Conservation (phyloP, 1,140 invertebrate genomes). For the Muscidifurax raptorellus region DNA sequence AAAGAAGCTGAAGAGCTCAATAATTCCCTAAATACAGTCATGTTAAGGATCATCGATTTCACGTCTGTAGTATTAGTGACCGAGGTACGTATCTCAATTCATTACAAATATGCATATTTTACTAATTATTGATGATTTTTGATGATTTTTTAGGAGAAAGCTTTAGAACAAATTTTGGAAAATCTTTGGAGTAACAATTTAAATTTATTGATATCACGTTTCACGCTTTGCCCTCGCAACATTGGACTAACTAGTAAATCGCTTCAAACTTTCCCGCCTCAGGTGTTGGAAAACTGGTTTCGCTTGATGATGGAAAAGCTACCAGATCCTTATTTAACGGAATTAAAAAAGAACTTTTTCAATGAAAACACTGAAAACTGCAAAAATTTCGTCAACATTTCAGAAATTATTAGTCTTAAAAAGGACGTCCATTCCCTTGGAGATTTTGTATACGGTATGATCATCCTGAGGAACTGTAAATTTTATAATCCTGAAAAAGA, state of each 20-base stretch:
- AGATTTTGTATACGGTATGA: slow-evolving; percentile 44
- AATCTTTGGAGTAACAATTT: slow-evolving; percentile 24
- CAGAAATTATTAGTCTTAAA: slow-evolving; percentile 22
- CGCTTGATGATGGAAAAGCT: not conserved
- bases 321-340: slow-evolving; percentile 3
- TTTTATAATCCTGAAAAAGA: slow-evolving; percentile 23
- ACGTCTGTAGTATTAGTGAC: not conserved
- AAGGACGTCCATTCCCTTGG: not conserved
- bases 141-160: slow-evolving; percentile 8
- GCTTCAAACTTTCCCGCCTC: not conserved
- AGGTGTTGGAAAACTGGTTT: slow-evolving; percentile 15
- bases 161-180: slow-evolving; percentile 7
- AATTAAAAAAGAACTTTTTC: slow-evolving; percentile 13
- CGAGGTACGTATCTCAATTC: slow-evolving; percentile 1
- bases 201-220: not conserved
- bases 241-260: slow-evolving; percentile 23
- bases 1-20: slow-evolving; percentile 23
- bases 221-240: slow-evolving; percentile 12
- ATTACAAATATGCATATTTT: not conserved
- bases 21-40: slow-evolving; percentile 13
- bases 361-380: slow-evolving; percentile 22
- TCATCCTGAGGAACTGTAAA: slow-evolving; percentile 49
- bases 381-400: slow-evolving; percentile 8
- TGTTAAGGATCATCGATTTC: slow-evolving; percentile 33
- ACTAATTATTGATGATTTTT: not conserved